phyloP scores from a whole-genome alignment of 2,797 vertebrate species.

The Poecile montanus region DNA sequence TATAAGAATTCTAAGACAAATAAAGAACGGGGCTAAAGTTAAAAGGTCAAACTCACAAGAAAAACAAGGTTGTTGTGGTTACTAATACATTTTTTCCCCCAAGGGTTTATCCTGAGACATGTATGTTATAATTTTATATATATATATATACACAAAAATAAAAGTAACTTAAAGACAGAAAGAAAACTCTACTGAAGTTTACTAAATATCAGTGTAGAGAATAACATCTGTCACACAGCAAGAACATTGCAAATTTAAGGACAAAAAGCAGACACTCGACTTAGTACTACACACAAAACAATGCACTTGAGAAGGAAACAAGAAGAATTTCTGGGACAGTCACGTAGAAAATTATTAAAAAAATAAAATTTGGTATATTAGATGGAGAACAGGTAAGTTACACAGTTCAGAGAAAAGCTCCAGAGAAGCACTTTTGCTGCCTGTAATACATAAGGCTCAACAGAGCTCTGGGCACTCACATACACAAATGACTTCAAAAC shows the following conservation, averaged over 20 bases:
- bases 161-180: background rate
- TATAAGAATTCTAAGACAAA: background rate
- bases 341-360: background rate
- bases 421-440: background rate
- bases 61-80: background rate
- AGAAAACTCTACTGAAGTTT: background rate
- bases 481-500: background rate
- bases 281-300: background rate
- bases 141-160: background rate
- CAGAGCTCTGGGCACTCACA: background rate
- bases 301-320: background rate
- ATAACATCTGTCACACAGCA: background rate
- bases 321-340: background rate
- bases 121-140: background rate
- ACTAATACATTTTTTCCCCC: background rate
- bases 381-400: background rate
- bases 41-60: background rate
- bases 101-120: background rate
- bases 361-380: background rate
- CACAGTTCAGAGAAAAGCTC: background rate
- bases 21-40: background rate
- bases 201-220: background rate
- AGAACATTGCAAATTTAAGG: background rate
- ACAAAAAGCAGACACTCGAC: background rate
- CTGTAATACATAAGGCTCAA: accelerated